phyloP scores from a whole-genome alignment of 2,113 vertebrate genomes.

The Sialia sialis region DNA sequence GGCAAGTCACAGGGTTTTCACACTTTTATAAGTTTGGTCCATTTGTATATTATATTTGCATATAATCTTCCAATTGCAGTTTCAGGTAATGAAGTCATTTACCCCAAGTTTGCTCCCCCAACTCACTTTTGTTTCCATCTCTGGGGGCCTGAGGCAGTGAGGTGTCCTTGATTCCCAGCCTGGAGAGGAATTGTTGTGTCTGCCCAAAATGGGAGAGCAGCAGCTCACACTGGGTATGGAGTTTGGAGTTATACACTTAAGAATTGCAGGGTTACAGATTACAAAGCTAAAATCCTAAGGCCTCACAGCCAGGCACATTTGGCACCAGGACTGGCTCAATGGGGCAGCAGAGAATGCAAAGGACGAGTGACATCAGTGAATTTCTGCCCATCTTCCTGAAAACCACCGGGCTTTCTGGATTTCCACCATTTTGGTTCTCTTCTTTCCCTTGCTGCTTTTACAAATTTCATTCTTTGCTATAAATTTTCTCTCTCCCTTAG shows the following conservation, averaged over 20 bases:
- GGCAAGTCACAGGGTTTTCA: accelerated
- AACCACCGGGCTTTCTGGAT: not conserved
- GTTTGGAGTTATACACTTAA: accelerated
- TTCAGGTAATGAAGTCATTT: not conserved
- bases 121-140: not conserved
- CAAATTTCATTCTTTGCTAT: not conserved
- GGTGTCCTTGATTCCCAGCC: not conserved
- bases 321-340: not conserved
- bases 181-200: not conserved
- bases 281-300: not conserved
- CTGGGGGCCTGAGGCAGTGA: not conserved
- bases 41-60: not conserved
- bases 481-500: not conserved
- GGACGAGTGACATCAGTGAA: not conserved
- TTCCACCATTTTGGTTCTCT: accelerated
- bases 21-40: accelerated
- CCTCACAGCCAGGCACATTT: accelerated
- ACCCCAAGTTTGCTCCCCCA: not conserved
- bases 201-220: not conserved
- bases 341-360: not conserved
- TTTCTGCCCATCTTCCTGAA: not conserved
- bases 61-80: not conserved
- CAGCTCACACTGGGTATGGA: not conserved
- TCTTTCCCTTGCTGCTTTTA: not conserved
- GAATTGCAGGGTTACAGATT: not conserved